Conservation (phyloP, 2,113 vertebrate genomes). For the Heterocephalus glaber region DNA sequence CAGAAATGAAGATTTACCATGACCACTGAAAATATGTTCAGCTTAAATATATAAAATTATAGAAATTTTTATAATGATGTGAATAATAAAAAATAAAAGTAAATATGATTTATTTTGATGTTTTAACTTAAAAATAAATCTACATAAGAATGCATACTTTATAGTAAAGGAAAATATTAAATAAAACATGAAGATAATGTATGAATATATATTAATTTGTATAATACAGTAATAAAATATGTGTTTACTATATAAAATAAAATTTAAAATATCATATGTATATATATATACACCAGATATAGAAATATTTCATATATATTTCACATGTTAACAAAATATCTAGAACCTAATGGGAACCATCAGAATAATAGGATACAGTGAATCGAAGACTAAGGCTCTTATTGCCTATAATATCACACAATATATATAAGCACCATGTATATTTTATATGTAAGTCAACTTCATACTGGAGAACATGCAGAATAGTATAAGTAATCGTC, state of each 20-base stretch:
- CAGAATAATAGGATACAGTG: background rate
- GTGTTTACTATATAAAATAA: background rate
- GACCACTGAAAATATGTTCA: background rate
- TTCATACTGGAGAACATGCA: background rate
- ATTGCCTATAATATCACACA: background rate
- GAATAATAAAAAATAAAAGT: background rate
- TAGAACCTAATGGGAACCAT: background rate
- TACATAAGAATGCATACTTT: background rate
- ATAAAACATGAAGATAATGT: background rate
- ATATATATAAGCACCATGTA: background rate
- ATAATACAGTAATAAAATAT: background rate
- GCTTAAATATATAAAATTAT: background rate
- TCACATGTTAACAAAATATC: background rate
- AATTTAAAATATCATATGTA: too few species aligned
- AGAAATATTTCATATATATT: background rate
- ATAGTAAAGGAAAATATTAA: background rate
- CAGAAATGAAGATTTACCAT: background rate
- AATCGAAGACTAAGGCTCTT: background rate
- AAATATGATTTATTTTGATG: background rate
- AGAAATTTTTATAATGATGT: background rate
- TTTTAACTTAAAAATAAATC: background rate
- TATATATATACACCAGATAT: background rate
- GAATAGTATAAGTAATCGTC: background rate
- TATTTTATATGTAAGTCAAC: background rate
- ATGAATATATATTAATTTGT: background rate